Evolutionary conservation across 2,888 invertebrate species (phyloP), one percentile per base, ranked within the genome.

Genomic region (Chloromyia formosa): DNA sequence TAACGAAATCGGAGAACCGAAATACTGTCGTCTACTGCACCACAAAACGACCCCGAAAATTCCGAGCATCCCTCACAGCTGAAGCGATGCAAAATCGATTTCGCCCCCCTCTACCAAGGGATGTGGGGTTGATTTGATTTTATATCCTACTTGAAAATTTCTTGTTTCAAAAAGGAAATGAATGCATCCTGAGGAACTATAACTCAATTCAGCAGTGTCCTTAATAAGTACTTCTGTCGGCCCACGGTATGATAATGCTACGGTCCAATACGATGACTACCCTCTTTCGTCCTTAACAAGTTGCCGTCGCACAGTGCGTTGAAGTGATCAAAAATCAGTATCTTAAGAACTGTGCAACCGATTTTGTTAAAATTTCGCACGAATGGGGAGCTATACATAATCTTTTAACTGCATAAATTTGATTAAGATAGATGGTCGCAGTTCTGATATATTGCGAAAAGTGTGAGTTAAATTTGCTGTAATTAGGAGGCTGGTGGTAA

Each of bases 101-200:
- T 49, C 35, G 4, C 27, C 7, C 27, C 27, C 27, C n/a, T n/a
- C n/a, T n/a, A n/a, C n/a, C n/a, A n/a, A n/a, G n/a, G n/a, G n/a
- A n/a, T 4, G 27, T 35, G 16, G 23, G 27, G 62, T 40, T 10
- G 40, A 62, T 49, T 49, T n/a, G 16, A 49, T 49, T 49, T 49
- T 49, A 2, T 10, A 49, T n/a, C 16, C 7, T 35, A 2, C 49
- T 49, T 49, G 49, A 49, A 49, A n/a, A n/a, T 49, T 3, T n/a
- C 49, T 49, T n/a, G 3, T 49, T 49, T n/a, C 49, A 12, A 7
- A 49, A 49, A 12, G 49, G 16, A 66, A 66, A 22, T 66, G 66
- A 66, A 45, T 66, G 66, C 49, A 66, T 66, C 49, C 35, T 66
- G 27, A 4, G 66, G n/a, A 66, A 45, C 66, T 66, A 49, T 66